Conservation (phyloP, 37 sponge, comb jelly and placozoan genomes). For the Mnemiopsis leidyi region DNA sequence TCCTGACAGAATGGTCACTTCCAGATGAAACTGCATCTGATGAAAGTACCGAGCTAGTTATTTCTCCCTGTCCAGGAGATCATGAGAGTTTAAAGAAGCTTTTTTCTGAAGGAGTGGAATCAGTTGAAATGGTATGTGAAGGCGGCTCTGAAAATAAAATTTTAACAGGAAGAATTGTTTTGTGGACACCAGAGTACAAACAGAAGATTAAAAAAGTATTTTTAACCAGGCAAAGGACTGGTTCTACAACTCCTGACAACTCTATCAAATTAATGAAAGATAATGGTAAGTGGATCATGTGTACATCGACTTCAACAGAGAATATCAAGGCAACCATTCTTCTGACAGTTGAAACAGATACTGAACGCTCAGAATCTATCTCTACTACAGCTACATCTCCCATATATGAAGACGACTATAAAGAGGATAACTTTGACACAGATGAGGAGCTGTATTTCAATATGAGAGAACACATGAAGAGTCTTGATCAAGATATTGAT, state of each 20-base stretch:
- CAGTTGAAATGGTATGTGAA: slow-evolving; percentile 48
- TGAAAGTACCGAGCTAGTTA: neutral
- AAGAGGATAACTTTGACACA: slow-evolving; percentile 25
- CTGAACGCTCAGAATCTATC: slow-evolving; percentile 47
- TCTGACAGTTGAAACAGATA: slow-evolving; percentile 58
- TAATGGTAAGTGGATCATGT: neutral
- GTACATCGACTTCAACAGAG: neutral
- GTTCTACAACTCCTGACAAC: neutral
- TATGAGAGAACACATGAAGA: slow-evolving; percentile 57
- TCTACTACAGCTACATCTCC: slow-evolving; percentile 53
- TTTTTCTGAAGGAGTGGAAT: slow-evolving; percentile 12
- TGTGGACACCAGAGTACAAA: slow-evolving; percentile 57
- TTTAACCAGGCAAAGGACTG: neutral
- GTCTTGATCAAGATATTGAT: neutral
- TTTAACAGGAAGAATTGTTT: neutral
- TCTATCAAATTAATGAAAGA: slow-evolving; percentile 51
- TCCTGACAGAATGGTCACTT: neutral
- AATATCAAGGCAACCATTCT: neutral
- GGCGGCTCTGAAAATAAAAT: neutral
- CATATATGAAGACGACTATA: neutral
- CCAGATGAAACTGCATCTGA: neutral
- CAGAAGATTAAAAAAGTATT: slow-evolving; percentile 49
- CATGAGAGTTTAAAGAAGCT: neutral
- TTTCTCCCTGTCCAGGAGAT: slow-evolving; percentile 55
- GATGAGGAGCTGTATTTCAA: slow-evolving; percentile 57